phyloP scores from a whole-genome alignment of 2,797 vertebrate genomes.

The Lagocephalus sceleratus region DNA sequence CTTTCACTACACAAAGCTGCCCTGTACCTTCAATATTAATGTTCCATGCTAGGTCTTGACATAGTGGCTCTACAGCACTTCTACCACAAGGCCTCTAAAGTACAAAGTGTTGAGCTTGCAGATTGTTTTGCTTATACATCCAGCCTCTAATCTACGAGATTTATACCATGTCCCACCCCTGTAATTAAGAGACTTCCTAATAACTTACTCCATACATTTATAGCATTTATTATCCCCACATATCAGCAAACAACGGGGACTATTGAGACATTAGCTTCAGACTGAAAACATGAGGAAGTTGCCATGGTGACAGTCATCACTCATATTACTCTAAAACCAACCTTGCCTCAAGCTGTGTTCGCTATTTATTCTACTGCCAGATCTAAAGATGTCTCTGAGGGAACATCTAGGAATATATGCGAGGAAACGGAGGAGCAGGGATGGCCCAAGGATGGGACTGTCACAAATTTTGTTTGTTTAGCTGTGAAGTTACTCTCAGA shows the following conservation, averaged over 20 bases:
- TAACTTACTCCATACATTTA: conserved; percentile 73
- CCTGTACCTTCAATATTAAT: conserved; percentile 23
- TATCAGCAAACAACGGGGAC: conserved; percentile 64
- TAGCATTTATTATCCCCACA: conserved; percentile 69
- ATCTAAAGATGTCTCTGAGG: conserved; percentile 60
- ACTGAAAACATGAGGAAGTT: conserved; percentile 71
- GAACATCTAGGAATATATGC: conserved; percentile 54
- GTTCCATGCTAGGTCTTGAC: conserved; percentile 39
- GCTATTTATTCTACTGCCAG: conserved; percentile 60
- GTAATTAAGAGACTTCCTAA: conserved; percentile 75
- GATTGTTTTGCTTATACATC: conserved; percentile 67
- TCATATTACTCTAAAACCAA: conserved; percentile 56
- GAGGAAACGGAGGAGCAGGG: conserved; percentile 47
- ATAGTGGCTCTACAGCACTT: conserved; percentile 45
- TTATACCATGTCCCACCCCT: conserved; percentile 67
- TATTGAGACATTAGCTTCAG: conserved; percentile 63
- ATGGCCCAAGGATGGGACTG: conserved; percentile 43
- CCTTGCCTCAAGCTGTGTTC: conserved; percentile 58
- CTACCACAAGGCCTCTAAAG: conserved; percentile 44
- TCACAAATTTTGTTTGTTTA: conserved; percentile 61
- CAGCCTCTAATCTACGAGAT: conserved; percentile 75
- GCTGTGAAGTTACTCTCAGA: conserved; percentile 42
- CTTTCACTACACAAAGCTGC: conserved; percentile 6
- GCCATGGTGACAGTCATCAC: conserved; percentile 72
- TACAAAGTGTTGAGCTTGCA: conserved; percentile 61